Base-by-base conservation (phyloP, 2,888 invertebrate genomes). In the Temnothorax rugatulus region DNA sequence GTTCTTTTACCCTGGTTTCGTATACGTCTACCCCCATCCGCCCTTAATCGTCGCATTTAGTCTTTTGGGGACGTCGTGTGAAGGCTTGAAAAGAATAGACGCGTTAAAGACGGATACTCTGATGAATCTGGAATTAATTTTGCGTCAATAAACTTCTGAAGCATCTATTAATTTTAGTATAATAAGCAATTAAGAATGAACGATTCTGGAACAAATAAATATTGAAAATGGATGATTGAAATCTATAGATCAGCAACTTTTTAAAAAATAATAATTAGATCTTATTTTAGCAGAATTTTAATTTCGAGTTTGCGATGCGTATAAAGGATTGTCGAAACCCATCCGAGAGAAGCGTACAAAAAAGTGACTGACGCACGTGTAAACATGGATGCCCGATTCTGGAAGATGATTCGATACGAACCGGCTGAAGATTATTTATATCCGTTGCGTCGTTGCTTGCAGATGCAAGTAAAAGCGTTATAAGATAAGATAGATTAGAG, bases 361-460 rank as follows among this genome's bases (percentile, higher is more conserved):
- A 77, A 52, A 38, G 15, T 7, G 21, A 59, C 44, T 57, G 44
- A 79, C 44, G 21, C 59, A 59, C n/a, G 74, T 47, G 21, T 9
- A 29, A 52, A 69, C 38, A 41, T 15, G 29, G 52, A 34, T 4
- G 21, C 13, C 11, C 57, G 79, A 79, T 71, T 79, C 73, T 71
- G 57, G 71, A 44, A 11, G 79, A 4, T 57, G 79, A 73, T 57
- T 79, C 75, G 84, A 41, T 57, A 75, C 75, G 83, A 86, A 75
- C 63, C 54, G 71, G 74, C 41, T 38, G 59, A 5, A 34, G 77
- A 89, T 86, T 90, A 90, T 90, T 90, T 89, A 89, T 90, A 89
- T 79, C 73, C 79, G 69, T 90, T 89, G 63, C 89, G 89, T 75
- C 54, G 83, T 63, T n/a, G n/a, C 64, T 77, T 21, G 50, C 66